Conservation (phyloP, 1,140 invertebrate genomes). For the Meloidogyne floridensis region DNA sequence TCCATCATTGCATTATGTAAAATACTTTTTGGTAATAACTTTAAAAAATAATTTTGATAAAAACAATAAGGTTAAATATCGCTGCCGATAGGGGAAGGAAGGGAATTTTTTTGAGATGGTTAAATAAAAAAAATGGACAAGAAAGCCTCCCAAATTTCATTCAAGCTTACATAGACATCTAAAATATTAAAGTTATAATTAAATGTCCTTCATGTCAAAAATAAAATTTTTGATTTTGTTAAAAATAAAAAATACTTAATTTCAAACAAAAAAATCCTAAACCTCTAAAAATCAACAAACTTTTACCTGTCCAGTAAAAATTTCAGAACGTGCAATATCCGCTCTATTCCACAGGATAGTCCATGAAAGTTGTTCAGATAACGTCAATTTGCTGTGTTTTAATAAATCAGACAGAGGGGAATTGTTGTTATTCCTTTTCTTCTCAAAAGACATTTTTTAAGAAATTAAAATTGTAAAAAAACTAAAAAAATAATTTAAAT, state of each 20-base stretch:
- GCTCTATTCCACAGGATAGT: conserved; percentile 95
- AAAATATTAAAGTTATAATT: too few relatives aligned
- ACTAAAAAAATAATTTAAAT: not conserved
- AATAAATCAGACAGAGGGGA: conserved; percentile 64
- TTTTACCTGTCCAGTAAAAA: conserved; percentile 79
- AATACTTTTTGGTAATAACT: conserved; percentile 67
- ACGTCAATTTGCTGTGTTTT: conserved; percentile 63
- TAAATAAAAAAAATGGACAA: too few relatives aligned
- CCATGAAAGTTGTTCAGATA: conserved; percentile 68
- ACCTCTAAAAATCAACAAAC: not conserved
- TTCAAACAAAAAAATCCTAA: not conserved
- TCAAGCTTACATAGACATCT: too few relatives aligned
- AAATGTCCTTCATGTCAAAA: too few relatives aligned
- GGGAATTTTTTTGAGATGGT: too few relatives aligned
- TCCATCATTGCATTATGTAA: conserved; percentile 83
- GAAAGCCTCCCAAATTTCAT: too few relatives aligned
- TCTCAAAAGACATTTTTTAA: conserved; percentile 1
- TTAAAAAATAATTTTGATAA: conserved; percentile 67
- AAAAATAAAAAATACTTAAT: too few relatives aligned
- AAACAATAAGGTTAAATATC: too few relatives aligned
- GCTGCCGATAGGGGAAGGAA: not conserved
- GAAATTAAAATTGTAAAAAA: not conserved
- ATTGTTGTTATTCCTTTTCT: conserved; percentile 58
- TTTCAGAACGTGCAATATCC: conserved; percentile 86
- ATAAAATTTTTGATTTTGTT: too few relatives aligned